Evolutionary conservation across 2,113 vertebrate genomes (phyloP), one percentile per base, ranked within the genome.

Genomic region (Mirounga angustirostris): DNA sequence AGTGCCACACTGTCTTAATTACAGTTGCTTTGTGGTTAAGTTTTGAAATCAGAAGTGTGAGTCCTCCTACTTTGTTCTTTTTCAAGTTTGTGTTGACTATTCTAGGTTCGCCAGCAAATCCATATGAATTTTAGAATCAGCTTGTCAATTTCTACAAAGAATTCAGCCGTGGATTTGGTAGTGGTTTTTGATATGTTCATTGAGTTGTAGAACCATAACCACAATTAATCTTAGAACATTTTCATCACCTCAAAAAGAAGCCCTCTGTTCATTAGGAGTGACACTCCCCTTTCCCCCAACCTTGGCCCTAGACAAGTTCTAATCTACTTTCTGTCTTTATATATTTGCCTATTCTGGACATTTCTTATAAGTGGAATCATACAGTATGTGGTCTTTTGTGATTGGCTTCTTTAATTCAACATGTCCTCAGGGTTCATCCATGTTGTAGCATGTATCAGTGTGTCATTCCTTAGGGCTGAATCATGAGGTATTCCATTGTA

Each of bases 141-240:
- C 58, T 79, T 96, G 52, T 92, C 43, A 82, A 0, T 87, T 96
- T 96, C 65, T 82, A 26, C 24, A 33, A 26, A 82, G 56, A 50
- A 14, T 18, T 46, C 33, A 85, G 36, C 30, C 16, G 21, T 54
- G 76, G 11, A 58, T 74, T 67, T 81, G n/a, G 16, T 65, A 40
- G 30, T 87, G 33, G 59, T n/a, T 76, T 89, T 86, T 74, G 65
- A 59, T 89, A 12, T 54, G 40, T 76, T 92, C 63, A 58, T 21
- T 82, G 46, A 76, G 15, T 71, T 79, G 21, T 89, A 33, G 5
- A 61, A 19, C 67, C 30, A 40, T 71, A 18, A 56, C 14, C 8
- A 58, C 19, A 67, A 3, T 83, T 87, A 67, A 36, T 82, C 88
- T 89, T 43, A 78, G 46, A 61, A 24, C n/a, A 46, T 78, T 89